phyloP scores from a whole-genome alignment of 2,888 invertebrate genomes.

The Hypselothyrea guttata region DNA sequence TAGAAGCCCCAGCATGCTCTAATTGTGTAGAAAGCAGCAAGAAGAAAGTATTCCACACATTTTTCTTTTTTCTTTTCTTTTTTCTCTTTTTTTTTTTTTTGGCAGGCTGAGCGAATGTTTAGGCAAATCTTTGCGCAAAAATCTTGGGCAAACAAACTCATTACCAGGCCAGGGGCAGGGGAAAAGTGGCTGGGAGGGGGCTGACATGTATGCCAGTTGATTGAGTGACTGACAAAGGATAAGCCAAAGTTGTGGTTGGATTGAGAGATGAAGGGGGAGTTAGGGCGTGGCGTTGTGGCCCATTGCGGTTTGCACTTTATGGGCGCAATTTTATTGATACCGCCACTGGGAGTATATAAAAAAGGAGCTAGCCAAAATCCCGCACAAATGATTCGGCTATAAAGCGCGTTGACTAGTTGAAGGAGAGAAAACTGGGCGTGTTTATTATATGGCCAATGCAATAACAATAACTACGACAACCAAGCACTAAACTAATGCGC shows the following conservation, averaged over 20 bases:
- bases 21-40: slow-evolving; percentile 1
- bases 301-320: slow-evolving; percentile 60
- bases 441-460: slow-evolving; percentile 51
- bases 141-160: slow-evolving; percentile 69
- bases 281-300: slow-evolving; percentile 33
- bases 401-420: slow-evolving; percentile 41
- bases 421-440: slow-evolving; percentile 39
- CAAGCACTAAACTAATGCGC: slow-evolving; percentile 49
- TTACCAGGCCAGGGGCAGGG: slow-evolving; percentile 37
- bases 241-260: neutral
- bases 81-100: too few relatives aligned
- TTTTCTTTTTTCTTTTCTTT: too few relatives aligned
- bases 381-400: slow-evolving; percentile 25
- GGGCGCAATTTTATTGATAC: slow-evolving; percentile 75
- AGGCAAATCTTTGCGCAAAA: slow-evolving; percentile 59
- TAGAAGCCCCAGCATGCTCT: slow-evolving; percentile 3
- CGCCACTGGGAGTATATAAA: slow-evolving; percentile 67
- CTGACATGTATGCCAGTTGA: slow-evolving; percentile 52
- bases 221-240: slow-evolving; percentile 61
- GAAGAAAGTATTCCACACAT: neutral
- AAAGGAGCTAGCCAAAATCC: slow-evolving; percentile 23
- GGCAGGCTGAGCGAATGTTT: slow-evolving; percentile 37
- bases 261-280: neutral
- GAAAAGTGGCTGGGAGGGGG: slow-evolving; percentile 1
- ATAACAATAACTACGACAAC: slow-evolving; percentile 54